phyloP scores from a whole-genome alignment of 2,113 vertebrate species.

The Calypte anna region DNA sequence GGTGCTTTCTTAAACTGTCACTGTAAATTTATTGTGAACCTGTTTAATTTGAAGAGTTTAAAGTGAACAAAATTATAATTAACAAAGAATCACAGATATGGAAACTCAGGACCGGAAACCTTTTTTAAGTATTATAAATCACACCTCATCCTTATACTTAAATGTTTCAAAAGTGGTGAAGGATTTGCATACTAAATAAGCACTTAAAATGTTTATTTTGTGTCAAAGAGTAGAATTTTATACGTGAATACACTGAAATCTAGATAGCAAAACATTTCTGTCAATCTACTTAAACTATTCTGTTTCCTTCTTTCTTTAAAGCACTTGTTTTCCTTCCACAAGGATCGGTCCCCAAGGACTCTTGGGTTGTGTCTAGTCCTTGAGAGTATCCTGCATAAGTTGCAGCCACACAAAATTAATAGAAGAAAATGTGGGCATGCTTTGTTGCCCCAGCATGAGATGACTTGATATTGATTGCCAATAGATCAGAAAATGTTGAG shows the following conservation, averaged over 20 bases:
- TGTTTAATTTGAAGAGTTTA: slow-evolving; percentile 46
- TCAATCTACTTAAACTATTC: neutral
- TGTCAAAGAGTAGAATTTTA: slow-evolving; percentile 24
- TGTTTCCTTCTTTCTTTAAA: neutral
- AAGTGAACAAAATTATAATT: slow-evolving; percentile 6
- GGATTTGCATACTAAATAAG: slow-evolving; percentile 11
- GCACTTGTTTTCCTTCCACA: neutral
- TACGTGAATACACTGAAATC: slow-evolving; percentile 61
- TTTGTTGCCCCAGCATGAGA: neutral
- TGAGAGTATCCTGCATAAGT: neutral
- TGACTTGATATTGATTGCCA: neutral
- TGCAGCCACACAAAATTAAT: neutral
- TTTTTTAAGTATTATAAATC: slow-evolving; percentile 43
- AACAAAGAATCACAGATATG: slow-evolving; percentile 37
- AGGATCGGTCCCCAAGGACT: neutral
- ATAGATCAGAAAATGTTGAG: neutral
- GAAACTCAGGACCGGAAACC: slow-evolving; percentile 54
- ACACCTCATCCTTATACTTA: slow-evolving; percentile 20
- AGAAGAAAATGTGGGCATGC: neutral
- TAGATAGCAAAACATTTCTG: slow-evolving; percentile 30
- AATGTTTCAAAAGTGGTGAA: slow-evolving; percentile 20
- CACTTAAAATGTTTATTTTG: slow-evolving; percentile 54
- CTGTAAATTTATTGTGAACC: slow-evolving; percentile 49
- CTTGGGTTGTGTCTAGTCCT: neutral
- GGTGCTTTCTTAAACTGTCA: slow-evolving; percentile 41